A percentile compares a stretch with the other conserved stretches of the same genome.
Evolutionary conservation across 2,113 vertebrate species (phyloP).

Genomic region (Trematomus loennbergii): DNA sequence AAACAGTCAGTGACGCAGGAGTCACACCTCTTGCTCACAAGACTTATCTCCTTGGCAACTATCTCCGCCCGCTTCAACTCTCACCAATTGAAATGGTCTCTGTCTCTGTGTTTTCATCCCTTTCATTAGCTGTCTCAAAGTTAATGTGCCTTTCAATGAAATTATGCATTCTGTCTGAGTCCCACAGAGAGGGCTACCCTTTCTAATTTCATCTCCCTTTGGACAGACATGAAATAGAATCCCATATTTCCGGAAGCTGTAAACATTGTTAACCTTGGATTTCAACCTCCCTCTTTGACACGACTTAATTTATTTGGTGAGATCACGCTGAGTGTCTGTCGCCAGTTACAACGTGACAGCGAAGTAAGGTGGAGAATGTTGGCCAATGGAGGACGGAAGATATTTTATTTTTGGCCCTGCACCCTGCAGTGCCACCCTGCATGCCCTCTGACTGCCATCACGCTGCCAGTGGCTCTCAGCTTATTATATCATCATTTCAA

Average conservation of each 20-base stretch:
- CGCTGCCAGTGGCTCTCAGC: constrained; percentile 49
- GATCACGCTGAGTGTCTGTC: constrained; percentile 12
- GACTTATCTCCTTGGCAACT: constrained; percentile 80
- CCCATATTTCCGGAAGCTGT: constrained; percentile 32
- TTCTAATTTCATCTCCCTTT: constrained; percentile 46
- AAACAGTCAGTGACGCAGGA: constrained; percentile 49
- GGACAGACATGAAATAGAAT: constrained; percentile 49
- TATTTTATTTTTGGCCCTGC: constrained; percentile 66
- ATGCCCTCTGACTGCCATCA: constrained; percentile 61
- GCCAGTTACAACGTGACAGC: constrained; percentile 7
- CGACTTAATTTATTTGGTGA: constrained; percentile 1
- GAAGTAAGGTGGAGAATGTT: constrained; percentile 23
- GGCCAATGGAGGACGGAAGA: constrained; percentile 16
- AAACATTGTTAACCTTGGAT: constrained; percentile 58
- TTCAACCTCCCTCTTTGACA: constrained; percentile 25
- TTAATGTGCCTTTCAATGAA: constrained; percentile 71
- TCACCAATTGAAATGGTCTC: constrained; percentile 50
- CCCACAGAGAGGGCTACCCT: background rate
- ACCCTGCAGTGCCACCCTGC: constrained; percentile 47
- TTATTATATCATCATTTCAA: constrained; percentile 70
- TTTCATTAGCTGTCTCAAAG: constrained; percentile 67
- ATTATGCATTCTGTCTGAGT: constrained; percentile 51
- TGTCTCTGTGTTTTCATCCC: constrained; percentile 39
- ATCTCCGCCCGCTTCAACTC: constrained; percentile 53
- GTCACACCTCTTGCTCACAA: constrained; percentile 71